Conservation (phyloP, 2,888 invertebrate genomes). For the Cynaeus angustus region DNA sequence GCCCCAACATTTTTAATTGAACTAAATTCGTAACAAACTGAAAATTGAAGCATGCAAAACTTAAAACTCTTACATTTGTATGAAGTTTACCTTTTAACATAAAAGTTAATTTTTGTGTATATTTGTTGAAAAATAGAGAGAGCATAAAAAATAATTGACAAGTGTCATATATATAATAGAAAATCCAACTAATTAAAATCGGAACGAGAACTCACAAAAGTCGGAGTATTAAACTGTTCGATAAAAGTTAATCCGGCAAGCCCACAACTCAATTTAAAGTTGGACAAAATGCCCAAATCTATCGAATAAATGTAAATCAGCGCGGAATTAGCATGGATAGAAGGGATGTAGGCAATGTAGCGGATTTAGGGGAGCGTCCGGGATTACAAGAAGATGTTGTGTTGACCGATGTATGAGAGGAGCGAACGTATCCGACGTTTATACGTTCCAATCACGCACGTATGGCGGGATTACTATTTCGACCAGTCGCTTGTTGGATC, state of each 20-base stretch:
- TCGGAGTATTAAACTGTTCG: constrained; percentile 43
- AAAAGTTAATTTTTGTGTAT: too few species aligned
- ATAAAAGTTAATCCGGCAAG: constrained; percentile 45
- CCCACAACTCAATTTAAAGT: constrained; percentile 49
- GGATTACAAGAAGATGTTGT: constrained; percentile 56
- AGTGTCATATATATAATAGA: too few species aligned
- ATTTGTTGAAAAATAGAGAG: too few species aligned
- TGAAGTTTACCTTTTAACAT: too few species aligned
- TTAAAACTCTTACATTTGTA: too few species aligned
- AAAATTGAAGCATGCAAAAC: too few species aligned
- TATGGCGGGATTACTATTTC: constrained; percentile 59
- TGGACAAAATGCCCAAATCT: constrained; percentile 48
- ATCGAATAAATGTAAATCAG: constrained; percentile 48
- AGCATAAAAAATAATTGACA: too few species aligned
- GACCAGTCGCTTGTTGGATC: constrained; percentile 59
- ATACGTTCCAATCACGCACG: constrained; percentile 66
- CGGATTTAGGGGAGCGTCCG: constrained; percentile 33
- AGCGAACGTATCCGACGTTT: constrained; percentile 61
- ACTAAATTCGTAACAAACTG: too few species aligned
- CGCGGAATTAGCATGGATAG: constrained; percentile 49
- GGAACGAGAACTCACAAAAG: constrained; percentile 9
- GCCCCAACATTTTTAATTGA: too few species aligned
- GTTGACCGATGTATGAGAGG: constrained; percentile 60
- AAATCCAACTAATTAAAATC: constrained; percentile 22
- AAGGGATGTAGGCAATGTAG: constrained; percentile 47